Percentiles rank a stretch among this genome's conserved stretches.
Evolutionary conservation across 2,888 invertebrate species (phyloP).

Genomic region (Dexiosoma caninum): DNA sequence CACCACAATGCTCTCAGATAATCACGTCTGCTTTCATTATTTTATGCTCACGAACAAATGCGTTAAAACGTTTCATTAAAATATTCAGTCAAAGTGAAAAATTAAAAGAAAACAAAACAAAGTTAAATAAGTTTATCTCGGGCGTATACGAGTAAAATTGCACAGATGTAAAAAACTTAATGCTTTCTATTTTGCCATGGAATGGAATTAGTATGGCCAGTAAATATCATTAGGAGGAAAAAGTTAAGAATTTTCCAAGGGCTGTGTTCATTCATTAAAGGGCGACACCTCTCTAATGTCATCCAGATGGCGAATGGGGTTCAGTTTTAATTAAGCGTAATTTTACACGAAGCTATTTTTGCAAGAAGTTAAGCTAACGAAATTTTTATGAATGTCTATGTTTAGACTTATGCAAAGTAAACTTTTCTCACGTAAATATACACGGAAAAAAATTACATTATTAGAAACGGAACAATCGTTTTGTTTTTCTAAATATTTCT

Average conservation of each 20-base stretch:
- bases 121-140: slow-evolving; percentile 33
- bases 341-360: slow-evolving; percentile 9
- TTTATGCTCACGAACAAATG: slow-evolving; percentile 9
- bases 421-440: slow-evolving; percentile 2
- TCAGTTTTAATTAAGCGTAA: slow-evolving; percentile 51
- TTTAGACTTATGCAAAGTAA: slow-evolving; percentile 19
- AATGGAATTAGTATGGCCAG: neutral
- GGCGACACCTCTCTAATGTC: neutral
- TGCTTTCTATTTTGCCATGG: neutral
- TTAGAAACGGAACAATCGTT: too few relatives aligned
- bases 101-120: slow-evolving; percentile 3
- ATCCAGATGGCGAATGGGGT: neutral
- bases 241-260: neutral
- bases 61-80: slow-evolving; percentile 22
- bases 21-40: slow-evolving; percentile 2
- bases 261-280: neutral
- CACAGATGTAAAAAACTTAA: neutral
- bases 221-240: neutral
- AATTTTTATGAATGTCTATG: neutral
- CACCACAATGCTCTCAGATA: slow-evolving; percentile 27
- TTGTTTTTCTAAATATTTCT: too few relatives aligned
- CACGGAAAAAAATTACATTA: too few relatives aligned
- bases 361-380: slow-evolving; percentile 14
- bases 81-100: slow-evolving; percentile 8
- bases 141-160: slow-evolving; percentile 27